phyloP scores from a whole-genome alignment of 30 jellyfish, hydroid and myxozoan genomes.

The Clytia hemisphaerica region DNA sequence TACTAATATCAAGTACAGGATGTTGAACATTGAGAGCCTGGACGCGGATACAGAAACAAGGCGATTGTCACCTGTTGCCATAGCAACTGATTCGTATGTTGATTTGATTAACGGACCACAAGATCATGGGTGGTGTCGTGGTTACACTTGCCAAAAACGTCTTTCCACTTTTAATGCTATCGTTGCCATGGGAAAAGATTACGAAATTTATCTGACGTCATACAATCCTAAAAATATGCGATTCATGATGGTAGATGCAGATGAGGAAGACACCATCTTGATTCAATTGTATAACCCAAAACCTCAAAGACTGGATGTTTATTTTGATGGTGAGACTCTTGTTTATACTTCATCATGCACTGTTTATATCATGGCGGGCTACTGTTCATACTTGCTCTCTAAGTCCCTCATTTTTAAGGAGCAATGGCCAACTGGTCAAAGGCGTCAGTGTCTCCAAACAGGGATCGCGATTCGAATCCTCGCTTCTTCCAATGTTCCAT shows the following conservation, averaged over 20 bases:
- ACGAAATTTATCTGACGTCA: constrained; percentile 65
- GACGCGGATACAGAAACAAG: constrained; percentile 89
- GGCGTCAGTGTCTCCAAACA: too few relatives aligned
- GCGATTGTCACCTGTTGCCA: constrained; percentile 78
- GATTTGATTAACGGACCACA: constrained; percentile 95
- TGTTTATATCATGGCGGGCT: too few relatives aligned
- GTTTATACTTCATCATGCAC: too few relatives aligned
- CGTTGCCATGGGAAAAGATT: constrained; percentile 51
- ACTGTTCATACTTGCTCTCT: too few relatives aligned
- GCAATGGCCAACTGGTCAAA: too few relatives aligned
- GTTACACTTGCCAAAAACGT: constrained; percentile 94
- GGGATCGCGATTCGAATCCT: too few relatives aligned
- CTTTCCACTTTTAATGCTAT: constrained; percentile 80
- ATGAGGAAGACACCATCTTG: constrained; percentile 49
- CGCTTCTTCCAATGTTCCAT: too few relatives aligned
- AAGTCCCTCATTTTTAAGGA: too few relatives aligned
- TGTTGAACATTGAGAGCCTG: constrained; percentile 78
- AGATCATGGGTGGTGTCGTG: constrained; percentile 98
- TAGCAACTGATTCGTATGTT: constrained; percentile 63
- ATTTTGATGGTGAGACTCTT: constrained; percentile 63
- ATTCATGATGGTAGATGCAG: constrained; percentile 64
- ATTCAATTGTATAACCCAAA: constrained; percentile 49
- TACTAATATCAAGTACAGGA: constrained; percentile 46
- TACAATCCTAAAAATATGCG: constrained; percentile 63
- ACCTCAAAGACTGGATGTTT: constrained; percentile 84